Evolutionary conservation across 2,113 vertebrate genomes (phyloP).

Genomic region (Bos javanicus): DNA sequence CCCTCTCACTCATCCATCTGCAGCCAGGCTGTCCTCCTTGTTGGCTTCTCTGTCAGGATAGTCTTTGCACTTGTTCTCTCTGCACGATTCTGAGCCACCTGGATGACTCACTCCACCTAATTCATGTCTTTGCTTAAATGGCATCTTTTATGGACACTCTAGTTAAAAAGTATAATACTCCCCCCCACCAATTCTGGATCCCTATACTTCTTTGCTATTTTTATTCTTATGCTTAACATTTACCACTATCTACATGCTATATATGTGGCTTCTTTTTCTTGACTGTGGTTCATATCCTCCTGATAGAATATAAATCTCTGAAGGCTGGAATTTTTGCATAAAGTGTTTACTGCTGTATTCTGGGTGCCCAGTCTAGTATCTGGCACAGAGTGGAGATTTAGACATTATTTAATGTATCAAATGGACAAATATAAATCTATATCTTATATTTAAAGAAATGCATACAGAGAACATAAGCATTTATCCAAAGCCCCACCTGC

Average conservation of each 20-base stretch:
- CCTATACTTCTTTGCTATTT: not conserved
- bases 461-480: not conserved
- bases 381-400: not conserved
- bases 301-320: not conserved
- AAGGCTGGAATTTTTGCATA: not conserved
- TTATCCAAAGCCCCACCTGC: not conserved
- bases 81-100: not conserved
- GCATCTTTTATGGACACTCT: not conserved
- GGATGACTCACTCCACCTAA: not conserved
- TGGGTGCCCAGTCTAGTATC: not conserved
- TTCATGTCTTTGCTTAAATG: not conserved
- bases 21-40: not conserved
- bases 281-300: not conserved
- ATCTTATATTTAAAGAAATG: not conserved
- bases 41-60: not conserved
- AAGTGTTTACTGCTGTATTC: not conserved
- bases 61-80: not conserved
- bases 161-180: not conserved
- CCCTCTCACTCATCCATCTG: not conserved
- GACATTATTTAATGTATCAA: not conserved
- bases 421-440: not conserved
- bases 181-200: accelerated
- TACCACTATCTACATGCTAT: not conserved
- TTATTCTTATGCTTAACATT: not conserved
- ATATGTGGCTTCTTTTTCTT: not conserved